A percentile compares a stretch with the other conserved stretches of the same genome.
Evolutionary conservation across 2,888 invertebrate genomes (phyloP).

Genomic region (Notodonta dromedarius): DNA sequence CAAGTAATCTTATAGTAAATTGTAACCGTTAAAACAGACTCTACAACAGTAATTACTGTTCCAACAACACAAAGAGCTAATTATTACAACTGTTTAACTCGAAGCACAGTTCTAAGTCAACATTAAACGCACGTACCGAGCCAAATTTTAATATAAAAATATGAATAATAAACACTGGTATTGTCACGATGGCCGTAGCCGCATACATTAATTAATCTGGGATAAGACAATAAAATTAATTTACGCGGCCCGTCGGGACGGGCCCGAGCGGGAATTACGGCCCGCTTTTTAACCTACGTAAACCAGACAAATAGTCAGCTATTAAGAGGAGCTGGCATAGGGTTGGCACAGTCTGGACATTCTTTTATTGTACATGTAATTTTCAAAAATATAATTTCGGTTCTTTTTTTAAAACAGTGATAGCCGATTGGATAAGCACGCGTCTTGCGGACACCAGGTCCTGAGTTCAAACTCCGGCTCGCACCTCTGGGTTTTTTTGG

Average conservation of each 20-base stretch:
- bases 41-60: no score
- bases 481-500: no score
- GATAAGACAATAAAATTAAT: conserved; percentile 56
- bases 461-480: no score
- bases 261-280: conserved; percentile 28
- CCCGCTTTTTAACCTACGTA: conserved; percentile 52
- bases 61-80: no score
- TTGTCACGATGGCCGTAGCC: conserved; percentile 35
- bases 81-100: no score
- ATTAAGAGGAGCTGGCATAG: conserved; percentile 33
- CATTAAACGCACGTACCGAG: neutral
- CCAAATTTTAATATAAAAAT: conserved; percentile 40
- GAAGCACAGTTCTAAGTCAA: neutral
- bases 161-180: conserved; percentile 44
- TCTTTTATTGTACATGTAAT: no score
- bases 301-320: conserved; percentile 55
- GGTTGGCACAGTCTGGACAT: conserved; percentile 17
- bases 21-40: no score
- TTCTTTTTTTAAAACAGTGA: no score
- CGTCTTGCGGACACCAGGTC: no score
- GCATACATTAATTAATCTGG: conserved; percentile 59
- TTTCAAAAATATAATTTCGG: no score
- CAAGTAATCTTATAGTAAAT: no score
- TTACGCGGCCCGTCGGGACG: conserved; percentile 36
- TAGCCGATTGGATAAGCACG: no score